A percentile compares a stretch with the other conserved stretches of the same genome.
Evolutionary conservation across 2,888 invertebrate species (phyloP).

Genomic region (Acleris laterana): DNA sequence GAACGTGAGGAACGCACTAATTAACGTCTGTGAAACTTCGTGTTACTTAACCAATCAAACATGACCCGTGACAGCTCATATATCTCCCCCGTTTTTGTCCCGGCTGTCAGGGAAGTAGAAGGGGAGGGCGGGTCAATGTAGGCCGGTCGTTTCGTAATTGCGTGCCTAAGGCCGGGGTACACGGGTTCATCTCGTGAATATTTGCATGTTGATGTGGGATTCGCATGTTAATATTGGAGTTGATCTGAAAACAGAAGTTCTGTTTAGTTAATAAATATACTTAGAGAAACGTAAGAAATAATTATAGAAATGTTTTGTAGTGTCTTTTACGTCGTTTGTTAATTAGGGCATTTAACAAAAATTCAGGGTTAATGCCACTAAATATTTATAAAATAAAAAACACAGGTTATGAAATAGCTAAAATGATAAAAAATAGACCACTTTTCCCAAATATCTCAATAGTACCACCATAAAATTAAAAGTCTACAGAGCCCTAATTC

Average conservation of each 20-base stretch:
- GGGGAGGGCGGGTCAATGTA: conserved; percentile 63
- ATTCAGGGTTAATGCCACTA: too few species aligned
- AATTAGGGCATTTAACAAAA: too few species aligned
- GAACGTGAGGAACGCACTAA: conserved; percentile 81
- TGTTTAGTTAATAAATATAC: background rate
- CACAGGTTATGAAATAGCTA: too few species aligned
- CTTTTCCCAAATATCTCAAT: too few species aligned
- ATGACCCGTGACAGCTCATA: conserved; percentile 63
- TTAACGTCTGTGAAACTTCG: conserved; percentile 82
- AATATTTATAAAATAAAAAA: too few species aligned
- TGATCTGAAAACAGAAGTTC: conserved; percentile 1
- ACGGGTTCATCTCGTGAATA: conserved; percentile 23
- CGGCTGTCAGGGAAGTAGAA: conserved; percentile 50
- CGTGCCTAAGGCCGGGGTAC: conserved; percentile 70
- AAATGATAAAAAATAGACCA: too few species aligned
- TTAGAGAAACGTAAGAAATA: background rate
- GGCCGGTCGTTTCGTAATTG: conserved; percentile 73
- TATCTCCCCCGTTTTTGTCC: conserved; percentile 58
- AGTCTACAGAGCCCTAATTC: too few species aligned
- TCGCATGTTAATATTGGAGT: background rate
- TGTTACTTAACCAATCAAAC: conserved; percentile 63
- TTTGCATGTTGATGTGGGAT: conserved; percentile 20
- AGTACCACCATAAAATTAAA: too few species aligned
- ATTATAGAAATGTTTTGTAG: too few species aligned
- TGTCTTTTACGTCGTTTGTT: too few species aligned